Percentiles rank a stretch among this genome's conserved stretches.
phyloP scores from a whole-genome alignment of 2,797 vertebrate genomes.

The Crossoptilon crossoptilon region DNA sequence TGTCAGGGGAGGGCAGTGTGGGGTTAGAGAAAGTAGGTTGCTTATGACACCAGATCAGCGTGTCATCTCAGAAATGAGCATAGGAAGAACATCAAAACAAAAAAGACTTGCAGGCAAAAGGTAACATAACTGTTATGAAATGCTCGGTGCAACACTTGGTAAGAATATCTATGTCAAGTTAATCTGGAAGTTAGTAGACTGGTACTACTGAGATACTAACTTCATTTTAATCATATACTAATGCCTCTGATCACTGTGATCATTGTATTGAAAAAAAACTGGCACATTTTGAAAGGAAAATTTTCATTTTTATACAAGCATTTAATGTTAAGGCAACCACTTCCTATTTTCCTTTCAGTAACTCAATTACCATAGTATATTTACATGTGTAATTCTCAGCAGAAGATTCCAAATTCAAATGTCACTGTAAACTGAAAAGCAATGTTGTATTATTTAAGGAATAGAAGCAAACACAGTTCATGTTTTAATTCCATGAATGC shows the following conservation, averaged over 20 bases:
- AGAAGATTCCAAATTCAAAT: background rate
- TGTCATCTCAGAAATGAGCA: background rate
- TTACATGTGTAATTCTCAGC: background rate
- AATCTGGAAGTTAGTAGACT: background rate
- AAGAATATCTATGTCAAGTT: background rate
- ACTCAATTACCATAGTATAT: background rate
- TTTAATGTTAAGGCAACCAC: background rate
- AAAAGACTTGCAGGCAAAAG: background rate
- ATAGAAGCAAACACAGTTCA: slow-evolving; percentile 3
- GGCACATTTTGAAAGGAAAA: background rate
- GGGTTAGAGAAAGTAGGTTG: background rate
- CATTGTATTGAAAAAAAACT: background rate
- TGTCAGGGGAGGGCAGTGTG: no score
- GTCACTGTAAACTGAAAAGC: background rate
- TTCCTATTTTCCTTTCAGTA: background rate
- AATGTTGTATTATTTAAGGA: background rate
- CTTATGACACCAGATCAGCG: background rate
- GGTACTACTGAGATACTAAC: background rate
- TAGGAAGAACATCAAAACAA: background rate
- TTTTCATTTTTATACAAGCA: background rate
- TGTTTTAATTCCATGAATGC: background rate
- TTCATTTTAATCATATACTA: background rate
- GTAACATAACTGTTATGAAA: background rate
- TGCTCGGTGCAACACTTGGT: background rate
- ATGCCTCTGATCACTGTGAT: background rate